These are phyloP conservation scores for Dasysyrphus tricinctus DNA, from an alignment of 2,888 invertebrate species.

Conservation along the genomic window DNA sequence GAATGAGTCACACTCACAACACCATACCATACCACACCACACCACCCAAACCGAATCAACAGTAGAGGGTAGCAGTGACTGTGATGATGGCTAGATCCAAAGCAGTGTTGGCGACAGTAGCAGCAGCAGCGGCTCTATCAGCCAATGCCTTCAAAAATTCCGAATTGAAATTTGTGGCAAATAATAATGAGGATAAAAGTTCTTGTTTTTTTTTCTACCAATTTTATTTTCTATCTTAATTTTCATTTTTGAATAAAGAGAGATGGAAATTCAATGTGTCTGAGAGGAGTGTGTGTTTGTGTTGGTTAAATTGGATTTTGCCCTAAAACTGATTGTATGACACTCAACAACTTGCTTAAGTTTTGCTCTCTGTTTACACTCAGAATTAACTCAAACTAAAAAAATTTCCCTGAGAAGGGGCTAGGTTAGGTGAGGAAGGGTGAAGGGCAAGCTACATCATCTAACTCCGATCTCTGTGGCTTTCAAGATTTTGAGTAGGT, in stretches of 20 bases:
- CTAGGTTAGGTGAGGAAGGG: too few species aligned
- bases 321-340: conserved; percentile 58
- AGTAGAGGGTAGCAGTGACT: neutral
- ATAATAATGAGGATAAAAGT: conserved; percentile 61
- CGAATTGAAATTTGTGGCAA: conserved; percentile 60
- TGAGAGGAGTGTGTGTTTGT: conserved; percentile 15
- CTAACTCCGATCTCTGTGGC: too few species aligned
- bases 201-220: conserved; percentile 21
- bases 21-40: neutral
- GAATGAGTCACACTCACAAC: conserved; percentile 16
- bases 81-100: conserved; percentile 8
- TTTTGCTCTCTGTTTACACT: too few species aligned
- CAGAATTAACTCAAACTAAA: too few species aligned
- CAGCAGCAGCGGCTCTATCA: conserved; percentile 18
- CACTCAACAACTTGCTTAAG: too few species aligned
- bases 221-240: conserved; percentile 33
- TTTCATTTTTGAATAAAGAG: conserved; percentile 22
- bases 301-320: conserved; percentile 57
- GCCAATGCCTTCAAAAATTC: conserved; percentile 47
- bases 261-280: conserved; percentile 24
- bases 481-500: too few species aligned
- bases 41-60: neutral
- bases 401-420: too few species aligned
- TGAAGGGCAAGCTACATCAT: too few species aligned
- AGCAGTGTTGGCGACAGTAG: neutral